phyloP scores from a whole-genome alignment of 2,113 vertebrate species.

The Leiothrix lutea region DNA sequence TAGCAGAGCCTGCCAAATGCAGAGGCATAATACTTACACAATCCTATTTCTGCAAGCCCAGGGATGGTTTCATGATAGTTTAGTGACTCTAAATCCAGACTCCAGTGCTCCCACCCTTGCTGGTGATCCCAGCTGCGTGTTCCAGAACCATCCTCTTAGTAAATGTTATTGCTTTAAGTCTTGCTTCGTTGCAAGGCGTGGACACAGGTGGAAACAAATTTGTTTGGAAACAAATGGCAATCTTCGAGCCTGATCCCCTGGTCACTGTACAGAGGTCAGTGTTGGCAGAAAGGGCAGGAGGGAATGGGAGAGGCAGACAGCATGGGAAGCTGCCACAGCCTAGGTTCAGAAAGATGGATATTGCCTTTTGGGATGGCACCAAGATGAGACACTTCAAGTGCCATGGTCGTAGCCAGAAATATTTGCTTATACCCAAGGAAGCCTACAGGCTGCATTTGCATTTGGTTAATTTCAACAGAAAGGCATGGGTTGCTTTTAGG shows the following conservation, averaged over 20 bases:
- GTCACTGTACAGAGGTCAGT: accelerated
- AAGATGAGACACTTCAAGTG: not conserved
- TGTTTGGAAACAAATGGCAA: not conserved
- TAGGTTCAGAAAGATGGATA: accelerated
- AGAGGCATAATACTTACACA: not conserved
- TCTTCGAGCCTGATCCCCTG: accelerated
- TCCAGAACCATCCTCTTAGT: not conserved
- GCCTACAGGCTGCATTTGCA: not conserved
- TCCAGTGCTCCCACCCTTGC: not conserved
- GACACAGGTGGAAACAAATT: not conserved
- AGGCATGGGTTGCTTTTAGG: not conserved
- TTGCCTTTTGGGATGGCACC: not conserved
- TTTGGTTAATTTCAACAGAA: not conserved
- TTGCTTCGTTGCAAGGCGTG: not conserved
- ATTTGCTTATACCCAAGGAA: not conserved
- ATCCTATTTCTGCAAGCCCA: not conserved
- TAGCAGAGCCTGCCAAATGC: not conserved
- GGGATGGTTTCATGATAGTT: accelerated
- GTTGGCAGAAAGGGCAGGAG: not conserved
- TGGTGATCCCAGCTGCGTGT: not conserved
- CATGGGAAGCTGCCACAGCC: accelerated
- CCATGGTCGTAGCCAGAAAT: accelerated
- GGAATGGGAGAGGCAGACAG: accelerated
- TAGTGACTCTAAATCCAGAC: not conserved
- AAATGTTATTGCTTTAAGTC: not conserved